Evolutionary conservation across 2,888 invertebrate species (phyloP), one percentile per base, ranked within the genome.

Genomic region (Polylopha cassiicola): DNA sequence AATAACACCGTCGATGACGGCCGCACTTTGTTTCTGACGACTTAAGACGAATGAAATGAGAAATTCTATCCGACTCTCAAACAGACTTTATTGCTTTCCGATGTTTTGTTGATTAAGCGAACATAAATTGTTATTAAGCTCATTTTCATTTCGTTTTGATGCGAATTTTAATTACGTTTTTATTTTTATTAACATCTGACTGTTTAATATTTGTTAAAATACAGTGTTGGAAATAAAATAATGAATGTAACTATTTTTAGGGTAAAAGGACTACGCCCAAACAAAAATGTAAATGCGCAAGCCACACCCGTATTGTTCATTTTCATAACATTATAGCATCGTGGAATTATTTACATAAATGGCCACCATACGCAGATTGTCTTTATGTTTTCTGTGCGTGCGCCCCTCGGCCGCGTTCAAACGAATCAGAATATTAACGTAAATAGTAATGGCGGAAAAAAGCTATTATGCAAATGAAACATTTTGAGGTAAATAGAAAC

Each of bases 401-500:
- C 79, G 77, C 73, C 75, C 81, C n/a, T n/a, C 78, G 69, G 62
- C 68, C 66, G 65, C n/a, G n/a, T n/a, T n/a, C 67, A 61, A 66
- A 70, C 79, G 73, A 82, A 81, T 82, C 79, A 76, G 73, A 82
- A 84, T 81, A 82, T 84, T 84, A 80, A 81, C 73, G 70, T 77
- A 81, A 84, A 79, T 81, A 81, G 76, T 78, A 75, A 78, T 74
- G 74, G 71, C 73, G 63, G 70, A 80, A 82, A 79, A 85, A 82
- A 79, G 81, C 81, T 76, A 82, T 85, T 85, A 85, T 85, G 85
- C 81, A 82, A 85, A 85, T 85, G 74, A 80, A 84, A 79, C 77
- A 77, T 80, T 81, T 82, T 76, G 77, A 76, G 76, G 80, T 80
- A 85, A 82, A 85, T 84, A 79, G 70, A 71, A 76, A 75, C 69